Evolutionary conservation across 1,140 invertebrate genomes (phyloP).

Genomic region (Kradibia gibbosae): DNA sequence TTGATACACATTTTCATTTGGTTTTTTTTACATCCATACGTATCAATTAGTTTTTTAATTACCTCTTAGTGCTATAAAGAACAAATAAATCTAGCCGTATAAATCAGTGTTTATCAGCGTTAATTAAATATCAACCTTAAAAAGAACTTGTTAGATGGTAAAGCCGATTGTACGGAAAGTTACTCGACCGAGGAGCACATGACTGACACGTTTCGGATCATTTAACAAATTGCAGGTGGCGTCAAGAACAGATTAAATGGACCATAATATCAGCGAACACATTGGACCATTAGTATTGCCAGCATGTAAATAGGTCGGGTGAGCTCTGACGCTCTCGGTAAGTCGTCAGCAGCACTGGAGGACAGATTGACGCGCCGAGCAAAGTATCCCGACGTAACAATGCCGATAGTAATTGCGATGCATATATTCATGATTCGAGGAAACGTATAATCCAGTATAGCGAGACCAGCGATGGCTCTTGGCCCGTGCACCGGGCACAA

Average conservation of each 20-base stretch:
- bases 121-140: too few species aligned
- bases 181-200: too few species aligned
- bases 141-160: too few species aligned
- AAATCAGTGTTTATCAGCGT: too few species aligned
- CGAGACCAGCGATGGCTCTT: background rate
- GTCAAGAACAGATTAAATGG: background rate
- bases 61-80: too few species aligned
- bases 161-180: too few species aligned
- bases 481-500: background rate
- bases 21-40: too few species aligned
- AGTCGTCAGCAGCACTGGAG: slow-evolving; percentile 52
- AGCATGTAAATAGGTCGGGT: slow-evolving; percentile 38
- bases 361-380: slow-evolving; percentile 46
- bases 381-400: slow-evolving; percentile 52
- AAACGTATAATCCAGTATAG: background rate
- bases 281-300: background rate
- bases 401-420: slow-evolving; percentile 51
- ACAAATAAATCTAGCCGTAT: too few species aligned
- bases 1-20: too few species aligned
- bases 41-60: too few species aligned
- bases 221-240: too few species aligned
- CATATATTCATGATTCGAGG: slow-evolving; percentile 49
- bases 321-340: slow-evolving; percentile 35
- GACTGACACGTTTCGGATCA: too few species aligned
- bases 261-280: background rate